phyloP scores from a whole-genome alignment of 2,797 vertebrate genomes.

The Onychomys leucogaster region DNA sequence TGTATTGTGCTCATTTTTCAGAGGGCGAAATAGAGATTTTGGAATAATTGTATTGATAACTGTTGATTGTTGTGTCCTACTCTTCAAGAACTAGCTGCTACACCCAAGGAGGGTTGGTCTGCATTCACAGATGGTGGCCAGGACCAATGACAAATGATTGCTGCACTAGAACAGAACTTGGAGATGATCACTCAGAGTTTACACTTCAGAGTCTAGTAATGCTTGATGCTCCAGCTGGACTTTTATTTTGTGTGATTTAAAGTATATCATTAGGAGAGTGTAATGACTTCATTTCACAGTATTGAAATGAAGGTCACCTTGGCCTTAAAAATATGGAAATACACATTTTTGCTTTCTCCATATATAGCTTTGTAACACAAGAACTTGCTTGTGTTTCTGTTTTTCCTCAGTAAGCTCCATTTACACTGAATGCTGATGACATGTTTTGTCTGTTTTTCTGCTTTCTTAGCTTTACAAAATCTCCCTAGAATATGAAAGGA shows the following conservation, averaged over 20 bases:
- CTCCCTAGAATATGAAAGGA: slow-evolving; percentile 54
- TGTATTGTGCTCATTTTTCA: neutral
- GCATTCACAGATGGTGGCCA: neutral
- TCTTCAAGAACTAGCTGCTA: neutral
- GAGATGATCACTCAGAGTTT: neutral
- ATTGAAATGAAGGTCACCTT: neutral
- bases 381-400: slow-evolving; percentile 53
- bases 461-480: slow-evolving; percentile 76
- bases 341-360: neutral
- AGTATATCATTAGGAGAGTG: neutral
- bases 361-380: neutral
- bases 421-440: slow-evolving; percentile 75
- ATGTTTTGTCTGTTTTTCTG: slow-evolving; percentile 42
- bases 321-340: neutral
- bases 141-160: neutral
- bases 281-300: neutral
- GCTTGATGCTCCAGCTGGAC: neutral
- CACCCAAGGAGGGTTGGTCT: neutral
- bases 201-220: neutral
- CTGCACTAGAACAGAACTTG: neutral
- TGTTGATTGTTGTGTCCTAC: too few species aligned
- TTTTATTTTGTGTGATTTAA: slow-evolving; percentile 1
- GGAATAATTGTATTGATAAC: neutral
- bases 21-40: neutral
- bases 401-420: slow-evolving; percentile 32